Base-by-base conservation (phyloP, 1,140 invertebrate species). In the Drosophila leontia region DNA sequence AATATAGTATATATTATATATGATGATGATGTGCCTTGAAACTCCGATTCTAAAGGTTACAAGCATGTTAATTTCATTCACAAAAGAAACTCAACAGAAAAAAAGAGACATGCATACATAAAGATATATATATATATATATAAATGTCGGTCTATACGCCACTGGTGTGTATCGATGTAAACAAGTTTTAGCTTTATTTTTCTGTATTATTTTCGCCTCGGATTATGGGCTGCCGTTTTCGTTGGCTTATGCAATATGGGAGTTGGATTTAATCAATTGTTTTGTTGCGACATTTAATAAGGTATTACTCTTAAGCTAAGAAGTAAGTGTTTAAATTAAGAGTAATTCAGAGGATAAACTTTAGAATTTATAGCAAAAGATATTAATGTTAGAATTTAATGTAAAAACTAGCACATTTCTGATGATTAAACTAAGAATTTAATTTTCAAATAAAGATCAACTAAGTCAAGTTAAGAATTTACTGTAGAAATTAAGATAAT, bases 11-110 rank as follows among this genome's bases (percentile, higher is more conserved):
- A 51, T 11, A 7, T 9, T 48, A 1, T 12, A 3, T 9, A 34
- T 2, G 26, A 17, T 55, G 32, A 35, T 50, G 6, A 51, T 34
- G 67, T 44, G 78, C 78, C 82, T 85, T 82, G 83, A 86, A 71
- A 51, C 37, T 79, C 65, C 39, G 37, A 87, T 86, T 85, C 82
- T 85, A 85, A 69, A 87, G 83, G 79, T 85, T 81, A 72, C 60
- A 69, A 44, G 42, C 29, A 58, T 78, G 63, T 61, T 72, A 48
- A 71, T 72, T 71, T 72, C 69, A 72, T 72, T 72, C 67, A 72
- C 70, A 75, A 62, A 75, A 74, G 57, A 74, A 53, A 62, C 39
- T 17, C 35, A n/a, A 29, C 50, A 26, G 23, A 34, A 34, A 44
- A 29, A 70, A 67, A 39, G 34, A 47, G 37, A 41, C 41, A 57